These are phyloP conservation scores for Clarias batrachus DNA, from an alignment of 2,113 vertebrate species.

Conservation along the genomic window DNA sequence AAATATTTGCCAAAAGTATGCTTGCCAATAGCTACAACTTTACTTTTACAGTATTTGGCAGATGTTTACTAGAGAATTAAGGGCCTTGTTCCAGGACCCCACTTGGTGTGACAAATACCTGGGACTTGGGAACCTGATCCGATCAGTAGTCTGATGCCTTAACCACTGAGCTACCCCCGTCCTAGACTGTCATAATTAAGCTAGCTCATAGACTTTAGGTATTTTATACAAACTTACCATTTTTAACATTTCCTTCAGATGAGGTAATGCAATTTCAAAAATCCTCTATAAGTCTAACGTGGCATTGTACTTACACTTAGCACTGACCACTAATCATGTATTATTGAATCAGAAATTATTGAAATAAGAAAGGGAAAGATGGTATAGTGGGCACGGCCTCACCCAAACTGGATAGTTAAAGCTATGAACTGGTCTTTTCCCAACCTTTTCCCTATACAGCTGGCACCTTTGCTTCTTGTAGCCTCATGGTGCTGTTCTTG, in stretches of 20 bases:
- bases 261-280: background rate
- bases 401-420: background rate
- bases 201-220: background rate
- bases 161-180: too few species aligned
- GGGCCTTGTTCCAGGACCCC: too few species aligned
- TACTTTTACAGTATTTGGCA: too few species aligned
- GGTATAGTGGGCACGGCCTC: background rate
- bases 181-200: background rate
- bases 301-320: background rate
- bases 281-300: background rate
- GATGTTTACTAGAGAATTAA: too few species aligned
- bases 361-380: background rate
- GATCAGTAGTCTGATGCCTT: too few species aligned
- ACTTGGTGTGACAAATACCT: too few species aligned
- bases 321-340: background rate
- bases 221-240: background rate
- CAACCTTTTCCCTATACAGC: background rate
- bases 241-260: background rate
- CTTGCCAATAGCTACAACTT: background rate
- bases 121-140: too few species aligned
- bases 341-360: background rate
- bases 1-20: background rate
- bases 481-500: background rate
- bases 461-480: background rate
- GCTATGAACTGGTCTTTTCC: background rate